phyloP scores from a whole-genome alignment of 2,888 invertebrate genomes.

The Asteroscopus sphinx region DNA sequence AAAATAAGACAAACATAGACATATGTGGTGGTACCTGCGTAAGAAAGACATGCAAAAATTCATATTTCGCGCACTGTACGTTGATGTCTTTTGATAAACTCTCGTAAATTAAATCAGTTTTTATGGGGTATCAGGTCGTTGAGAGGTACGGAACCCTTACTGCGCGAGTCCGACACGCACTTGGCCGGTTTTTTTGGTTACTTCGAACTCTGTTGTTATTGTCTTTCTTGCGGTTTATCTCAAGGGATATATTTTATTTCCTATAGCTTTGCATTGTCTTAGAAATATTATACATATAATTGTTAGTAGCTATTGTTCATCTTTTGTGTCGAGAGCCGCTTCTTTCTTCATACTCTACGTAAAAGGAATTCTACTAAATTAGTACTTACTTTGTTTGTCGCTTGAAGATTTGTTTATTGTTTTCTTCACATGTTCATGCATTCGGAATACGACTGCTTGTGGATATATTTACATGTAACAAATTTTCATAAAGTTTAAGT shows the following conservation, averaged over 20 bases:
- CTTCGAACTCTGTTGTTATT: slow-evolving; percentile 43
- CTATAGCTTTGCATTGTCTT: slow-evolving; percentile 48
- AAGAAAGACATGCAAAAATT: no score
- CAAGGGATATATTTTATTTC: slow-evolving; percentile 38
- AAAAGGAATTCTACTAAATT: no score
- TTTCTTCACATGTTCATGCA: slow-evolving; percentile 20
- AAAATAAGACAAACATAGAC: no score
- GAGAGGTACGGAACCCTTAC: no score
- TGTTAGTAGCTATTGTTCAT: slow-evolving; percentile 53
- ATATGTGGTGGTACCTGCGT: no score
- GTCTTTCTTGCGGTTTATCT: slow-evolving; percentile 44
- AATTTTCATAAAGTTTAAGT: slow-evolving; percentile 24
- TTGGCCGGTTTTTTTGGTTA: no score
- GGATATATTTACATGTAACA: slow-evolving; percentile 20
- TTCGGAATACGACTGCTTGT: slow-evolving; percentile 1
- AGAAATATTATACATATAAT: slow-evolving; percentile 38
- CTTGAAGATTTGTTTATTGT: slow-evolving; percentile 35
- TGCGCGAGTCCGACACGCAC: no score
- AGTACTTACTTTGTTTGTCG: slow-evolving; percentile 36
- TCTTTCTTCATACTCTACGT: slow-evolving; percentile 16
- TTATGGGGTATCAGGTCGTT: no score
- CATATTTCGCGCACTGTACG: no score
- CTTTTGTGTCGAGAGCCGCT: slow-evolving; percentile 38
- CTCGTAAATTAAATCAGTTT: no score
- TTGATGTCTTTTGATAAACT: no score